These are phyloP conservation scores for Caiman crocodilus DNA, from an alignment of 2,797 vertebrate species.

Conservation along the genomic window DNA sequence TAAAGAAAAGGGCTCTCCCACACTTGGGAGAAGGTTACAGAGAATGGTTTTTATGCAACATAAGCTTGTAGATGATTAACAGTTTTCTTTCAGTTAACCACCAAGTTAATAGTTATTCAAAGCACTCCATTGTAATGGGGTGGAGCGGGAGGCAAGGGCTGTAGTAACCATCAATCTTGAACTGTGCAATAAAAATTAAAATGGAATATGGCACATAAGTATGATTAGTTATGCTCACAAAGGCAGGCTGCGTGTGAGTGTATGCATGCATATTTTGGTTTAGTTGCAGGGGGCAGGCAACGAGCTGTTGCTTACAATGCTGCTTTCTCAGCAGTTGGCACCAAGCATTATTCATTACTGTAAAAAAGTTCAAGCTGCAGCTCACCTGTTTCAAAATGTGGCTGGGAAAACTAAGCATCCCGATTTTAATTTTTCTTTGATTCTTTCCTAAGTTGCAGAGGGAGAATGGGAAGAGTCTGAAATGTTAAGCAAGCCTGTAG, in stretches of 20 bases:
- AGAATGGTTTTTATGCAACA: constrained; percentile 74
- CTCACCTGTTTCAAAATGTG: neutral
- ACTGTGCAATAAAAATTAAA: constrained; percentile 72
- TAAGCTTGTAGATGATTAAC: constrained; percentile 81
- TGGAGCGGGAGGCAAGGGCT: constrained; percentile 58
- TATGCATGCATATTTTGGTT: constrained; percentile 39
- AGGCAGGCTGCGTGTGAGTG: constrained; percentile 56
- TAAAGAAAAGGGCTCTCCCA: constrained; percentile 49
- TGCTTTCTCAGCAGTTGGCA: neutral
- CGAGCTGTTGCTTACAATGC: constrained; percentile 4
- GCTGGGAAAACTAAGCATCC: neutral
- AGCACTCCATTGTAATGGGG: constrained; percentile 72
- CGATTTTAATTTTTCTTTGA: neutral
- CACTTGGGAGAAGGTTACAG: constrained; percentile 63
- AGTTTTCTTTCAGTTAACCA: constrained; percentile 76
- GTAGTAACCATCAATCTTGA: constrained; percentile 79
- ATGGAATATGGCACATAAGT: constrained; percentile 67
- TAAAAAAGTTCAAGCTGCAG: neutral
- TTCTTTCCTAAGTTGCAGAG: neutral
- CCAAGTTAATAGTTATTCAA: constrained; percentile 81
- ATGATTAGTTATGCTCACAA: constrained; percentile 70
- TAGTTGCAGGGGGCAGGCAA: neutral
- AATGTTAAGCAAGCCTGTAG: neutral
- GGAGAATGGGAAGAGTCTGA: neutral
- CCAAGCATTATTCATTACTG: neutral